Conservation (phyloP, 2,113 vertebrate species). For the Phaethon lepturus region DNA sequence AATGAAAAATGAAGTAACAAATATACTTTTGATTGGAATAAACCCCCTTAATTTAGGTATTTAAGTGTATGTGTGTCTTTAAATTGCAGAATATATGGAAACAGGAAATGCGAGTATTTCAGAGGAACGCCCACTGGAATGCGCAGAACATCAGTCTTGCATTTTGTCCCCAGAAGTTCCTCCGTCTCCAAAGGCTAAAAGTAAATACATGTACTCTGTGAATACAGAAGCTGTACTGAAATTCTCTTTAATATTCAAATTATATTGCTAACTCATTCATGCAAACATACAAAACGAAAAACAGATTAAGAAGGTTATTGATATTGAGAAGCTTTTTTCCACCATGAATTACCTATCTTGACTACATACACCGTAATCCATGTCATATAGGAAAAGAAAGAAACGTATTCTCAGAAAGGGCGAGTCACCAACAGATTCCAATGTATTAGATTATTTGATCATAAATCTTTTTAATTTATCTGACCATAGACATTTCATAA, state of each 20-base stretch:
- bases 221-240: constrained; percentile 15
- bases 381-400: not conserved
- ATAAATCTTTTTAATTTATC: not conserved
- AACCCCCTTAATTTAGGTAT: not conserved
- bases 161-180: constrained; percentile 85
- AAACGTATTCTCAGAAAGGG: not conserved
- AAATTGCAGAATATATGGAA: constrained; percentile 87
- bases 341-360: not conserved
- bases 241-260: not conserved
- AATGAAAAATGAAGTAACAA: not conserved
- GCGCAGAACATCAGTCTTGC: constrained; percentile 82
- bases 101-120: constrained; percentile 80
- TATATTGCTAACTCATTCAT: not conserved
- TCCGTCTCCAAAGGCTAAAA: constrained; percentile 88
- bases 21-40: not conserved
- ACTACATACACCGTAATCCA: not conserved
- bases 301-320: not conserved
- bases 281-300: not conserved
- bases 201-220: constrained; percentile 76
- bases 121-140: constrained; percentile 83
- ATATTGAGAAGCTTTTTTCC: not conserved
- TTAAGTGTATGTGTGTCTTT: constrained; percentile 47
- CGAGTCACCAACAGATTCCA: not conserved
- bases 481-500: not conserved
- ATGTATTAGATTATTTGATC: not conserved